Conservation (phyloP, 2,113 vertebrate genomes). For the Python bivittatus region DNA sequence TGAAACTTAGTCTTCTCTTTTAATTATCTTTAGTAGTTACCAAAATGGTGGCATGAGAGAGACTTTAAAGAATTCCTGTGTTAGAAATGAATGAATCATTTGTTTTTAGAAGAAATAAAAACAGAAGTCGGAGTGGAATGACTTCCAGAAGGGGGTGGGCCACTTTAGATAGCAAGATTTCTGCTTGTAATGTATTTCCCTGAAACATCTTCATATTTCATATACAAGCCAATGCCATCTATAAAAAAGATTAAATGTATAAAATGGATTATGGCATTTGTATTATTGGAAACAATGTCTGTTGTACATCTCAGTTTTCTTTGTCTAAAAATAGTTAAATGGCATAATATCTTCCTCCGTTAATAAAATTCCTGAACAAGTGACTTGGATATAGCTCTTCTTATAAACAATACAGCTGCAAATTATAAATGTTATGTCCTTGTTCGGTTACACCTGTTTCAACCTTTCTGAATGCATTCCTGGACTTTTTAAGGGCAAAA, state of each 20-base stretch:
- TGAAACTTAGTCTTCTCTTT: slow-evolving; percentile 2
- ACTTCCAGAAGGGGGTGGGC: background rate
- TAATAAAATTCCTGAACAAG: slow-evolving; percentile 1
- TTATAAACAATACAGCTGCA: background rate
- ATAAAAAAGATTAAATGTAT: slow-evolving; percentile 11
- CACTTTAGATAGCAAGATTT: slow-evolving; percentile 34
- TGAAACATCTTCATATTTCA: slow-evolving; percentile 25
- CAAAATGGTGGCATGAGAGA: background rate
- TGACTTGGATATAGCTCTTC: background rate
- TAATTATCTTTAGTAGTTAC: background rate
- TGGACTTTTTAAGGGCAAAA: background rate
- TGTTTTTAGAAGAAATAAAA: background rate
- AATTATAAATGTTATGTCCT: background rate
- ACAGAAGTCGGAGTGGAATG: background rate
- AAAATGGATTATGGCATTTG: slow-evolving; percentile 42
- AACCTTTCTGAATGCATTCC: background rate
- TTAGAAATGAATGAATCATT: background rate
- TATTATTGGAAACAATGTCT: slow-evolving; percentile 33
- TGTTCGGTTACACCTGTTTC: background rate
- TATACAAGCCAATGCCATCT: slow-evolving; percentile 35
- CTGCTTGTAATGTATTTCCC: slow-evolving; percentile 28
- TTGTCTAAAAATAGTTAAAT: slow-evolving; percentile 41
- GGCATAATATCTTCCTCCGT: slow-evolving; percentile 57
- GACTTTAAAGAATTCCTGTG: background rate
- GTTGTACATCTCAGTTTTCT: slow-evolving; percentile 38